Conservation (phyloP, 1,140 invertebrate genomes). For the Thrips palmi region DNA sequence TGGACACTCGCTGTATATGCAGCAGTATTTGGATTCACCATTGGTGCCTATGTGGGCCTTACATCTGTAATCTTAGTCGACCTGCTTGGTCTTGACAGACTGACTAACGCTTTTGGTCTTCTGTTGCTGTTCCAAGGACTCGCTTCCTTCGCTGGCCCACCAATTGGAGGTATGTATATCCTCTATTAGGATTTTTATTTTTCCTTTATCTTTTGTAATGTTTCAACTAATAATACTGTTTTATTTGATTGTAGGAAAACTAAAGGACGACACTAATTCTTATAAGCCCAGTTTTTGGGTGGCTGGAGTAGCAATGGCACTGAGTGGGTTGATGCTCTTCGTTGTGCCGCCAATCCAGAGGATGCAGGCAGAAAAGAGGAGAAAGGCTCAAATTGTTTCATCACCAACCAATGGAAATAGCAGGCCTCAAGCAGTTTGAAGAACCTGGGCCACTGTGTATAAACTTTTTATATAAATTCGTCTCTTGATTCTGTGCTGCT, state of each 20-base stretch:
- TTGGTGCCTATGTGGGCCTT: slow-evolving; percentile 81
- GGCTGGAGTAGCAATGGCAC: slow-evolving; percentile 59
- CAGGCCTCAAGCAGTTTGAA: too few relatives aligned
- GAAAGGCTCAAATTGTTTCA: too few relatives aligned
- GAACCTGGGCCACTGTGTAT: too few relatives aligned
- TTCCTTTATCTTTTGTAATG: neutral
- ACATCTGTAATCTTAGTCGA: slow-evolving; percentile 82
- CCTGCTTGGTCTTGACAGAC: slow-evolving; percentile 62
- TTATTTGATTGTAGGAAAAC: slow-evolving; percentile 41
- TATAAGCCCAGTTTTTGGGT: slow-evolving; percentile 72
- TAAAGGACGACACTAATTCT: slow-evolving; percentile 56
- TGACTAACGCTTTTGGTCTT: slow-evolving; percentile 88
- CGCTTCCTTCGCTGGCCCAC: slow-evolving; percentile 72
- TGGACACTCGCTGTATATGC: slow-evolving; percentile 53
- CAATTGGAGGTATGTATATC: slow-evolving; percentile 53
- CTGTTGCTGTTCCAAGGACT: slow-evolving; percentile 81
- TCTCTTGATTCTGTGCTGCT: too few relatives aligned
- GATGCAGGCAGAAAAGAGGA: too few relatives aligned
- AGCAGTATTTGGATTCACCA: slow-evolving; percentile 68
- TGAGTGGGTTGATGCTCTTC: slow-evolving; percentile 80
- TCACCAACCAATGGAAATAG: too few relatives aligned
- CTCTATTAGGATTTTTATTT: neutral
- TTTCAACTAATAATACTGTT: slow-evolving; percentile 8
- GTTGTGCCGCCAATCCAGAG: slow-evolving; percentile 60
- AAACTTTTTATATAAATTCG: too few relatives aligned